A percentile compares a stretch with the other conserved stretches of the same genome.
These are phyloP conservation scores for Tenebrosternarchus preto DNA, from an alignment of 2,113 vertebrate species.

Conservation along the genomic window DNA sequence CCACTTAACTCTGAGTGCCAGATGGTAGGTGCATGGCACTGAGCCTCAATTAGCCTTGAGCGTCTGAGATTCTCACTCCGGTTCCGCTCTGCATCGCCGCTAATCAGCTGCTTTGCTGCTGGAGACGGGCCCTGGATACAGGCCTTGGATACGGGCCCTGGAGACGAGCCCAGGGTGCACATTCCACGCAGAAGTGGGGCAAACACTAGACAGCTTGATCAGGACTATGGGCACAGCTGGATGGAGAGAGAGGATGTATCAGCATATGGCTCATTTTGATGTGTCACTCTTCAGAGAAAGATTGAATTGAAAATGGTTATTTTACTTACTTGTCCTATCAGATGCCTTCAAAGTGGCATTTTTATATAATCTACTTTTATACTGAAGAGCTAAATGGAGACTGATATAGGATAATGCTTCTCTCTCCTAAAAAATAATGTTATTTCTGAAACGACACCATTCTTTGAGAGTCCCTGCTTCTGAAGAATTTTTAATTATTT, in stretches of 20 bases:
- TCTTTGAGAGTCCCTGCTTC: not conserved
- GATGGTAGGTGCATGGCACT: conserved; percentile 6
- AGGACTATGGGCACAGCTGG: not conserved
- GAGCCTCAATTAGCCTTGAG: not conserved
- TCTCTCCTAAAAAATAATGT: not conserved
- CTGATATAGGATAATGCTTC: not conserved
- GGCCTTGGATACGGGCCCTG: no score
- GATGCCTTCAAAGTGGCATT: not conserved
- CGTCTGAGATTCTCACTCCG: not conserved
- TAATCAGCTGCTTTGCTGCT: conserved; percentile 9
- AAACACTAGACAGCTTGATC: not conserved
- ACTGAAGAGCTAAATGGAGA: not conserved
- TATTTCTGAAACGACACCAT: not conserved
- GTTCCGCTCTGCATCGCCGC: conserved; percentile 1
- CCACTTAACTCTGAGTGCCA: not conserved
- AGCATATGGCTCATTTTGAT: not conserved
- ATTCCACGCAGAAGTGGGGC: not conserved
- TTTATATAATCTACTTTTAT: not conserved
- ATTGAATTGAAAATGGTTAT: not conserved
- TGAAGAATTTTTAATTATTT: not conserved
- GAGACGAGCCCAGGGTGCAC: not conserved
- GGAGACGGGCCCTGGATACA: not conserved
- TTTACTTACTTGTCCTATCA: not conserved
- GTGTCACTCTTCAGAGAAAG: not conserved
- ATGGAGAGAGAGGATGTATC: not conserved